Base-by-base conservation (phyloP, 2,888 invertebrate genomes). In the Bombylius major region DNA sequence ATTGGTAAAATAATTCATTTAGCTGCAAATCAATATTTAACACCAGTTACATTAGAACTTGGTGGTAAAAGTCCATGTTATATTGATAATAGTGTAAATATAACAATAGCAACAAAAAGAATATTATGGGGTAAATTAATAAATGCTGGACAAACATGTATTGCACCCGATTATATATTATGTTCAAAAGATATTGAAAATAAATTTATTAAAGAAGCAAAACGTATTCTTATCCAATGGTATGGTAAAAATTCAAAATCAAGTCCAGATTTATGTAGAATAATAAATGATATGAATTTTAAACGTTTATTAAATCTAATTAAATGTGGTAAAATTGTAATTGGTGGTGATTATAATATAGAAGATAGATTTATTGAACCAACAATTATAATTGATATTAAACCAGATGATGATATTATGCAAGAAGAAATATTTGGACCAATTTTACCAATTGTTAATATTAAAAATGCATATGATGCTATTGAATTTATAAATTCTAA, bases 401-500 rank as follows among this genome's bases (percentile, higher is more conserved):
- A 82, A 55, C 74, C 79, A 0, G 77, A 77, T 1, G 93, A 95
- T 76, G 80, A 83, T 45, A 71, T 89, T 5, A 89, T 90, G 89
- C 80, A 83, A 62, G 87, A 96, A 63, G 98, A 98, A 80, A 94
- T 98, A 65, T 99, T 98, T 73, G 98, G 98, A 1, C 98, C 98
- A 5, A 82, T 99, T 65, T 79, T 99, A 62, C 98, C 98, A 0
- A 87, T 99, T 59, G 73, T 95, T 9, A 85, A 83, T 55, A 81
- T 96, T 6, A 82, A 84, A 56, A 86, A 86, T 71, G 85, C 89
- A n/a, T 87, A 86, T 59, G 94, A 96, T 70, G 97, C 97, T 0
- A 89, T 98, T 54, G 81, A 87, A 63, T 90, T 89, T 68, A 92
- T 97, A 64, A 92, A 90, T 65, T 77, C 78, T 54, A 75, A 75